phyloP scores from a whole-genome alignment of 2,888 invertebrate genomes.

The Busseola fusca region DNA sequence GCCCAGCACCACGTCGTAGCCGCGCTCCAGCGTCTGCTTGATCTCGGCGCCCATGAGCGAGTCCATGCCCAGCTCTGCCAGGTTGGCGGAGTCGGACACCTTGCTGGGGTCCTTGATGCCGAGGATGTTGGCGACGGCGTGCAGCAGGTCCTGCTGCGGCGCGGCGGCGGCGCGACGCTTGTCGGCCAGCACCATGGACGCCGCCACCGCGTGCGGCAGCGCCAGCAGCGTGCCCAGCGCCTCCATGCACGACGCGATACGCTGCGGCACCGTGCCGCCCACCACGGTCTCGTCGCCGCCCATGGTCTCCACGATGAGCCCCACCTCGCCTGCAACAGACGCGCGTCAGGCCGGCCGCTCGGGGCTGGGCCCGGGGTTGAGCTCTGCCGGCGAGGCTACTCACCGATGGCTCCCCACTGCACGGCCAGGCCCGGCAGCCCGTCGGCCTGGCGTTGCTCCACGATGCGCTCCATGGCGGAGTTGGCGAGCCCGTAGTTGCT shows the following conservation, averaged over 20 bases:
- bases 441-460: slow-evolving; percentile 94
- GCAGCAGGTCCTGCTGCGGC: slow-evolving; percentile 90
- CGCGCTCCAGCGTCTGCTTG: slow-evolving; percentile 97
- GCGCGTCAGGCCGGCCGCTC: not conserved
- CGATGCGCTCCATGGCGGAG: slow-evolving; percentile 98
- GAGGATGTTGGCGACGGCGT: slow-evolving; percentile 96
- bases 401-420: slow-evolving; percentile 99
- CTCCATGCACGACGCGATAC: slow-evolving; percentile 97
- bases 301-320: slow-evolving; percentile 96
- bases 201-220: slow-evolving; percentile 94
- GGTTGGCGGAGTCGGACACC: slow-evolving; percentile 92
- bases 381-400: not conserved
- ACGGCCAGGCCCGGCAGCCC: slow-evolving; percentile 97
- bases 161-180: slow-evolving; percentile 91
- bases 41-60: slow-evolving; percentile 99
- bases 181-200: slow-evolving; percentile 96
- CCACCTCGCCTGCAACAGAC: slow-evolving; percentile 92
- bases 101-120: slow-evolving; percentile 96
- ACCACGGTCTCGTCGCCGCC: slow-evolving; percentile 97
- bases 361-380: not conserved
- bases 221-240: slow-evolving; percentile 97
- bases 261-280: slow-evolving; percentile 98
- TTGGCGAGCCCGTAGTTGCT: slow-evolving; percentile 99
- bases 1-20: slow-evolving; percentile 96
- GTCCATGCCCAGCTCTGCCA: slow-evolving; percentile 99